Base-by-base conservation (phyloP, 2,888 invertebrate genomes). In the Epistrophella euchroma region DNA sequence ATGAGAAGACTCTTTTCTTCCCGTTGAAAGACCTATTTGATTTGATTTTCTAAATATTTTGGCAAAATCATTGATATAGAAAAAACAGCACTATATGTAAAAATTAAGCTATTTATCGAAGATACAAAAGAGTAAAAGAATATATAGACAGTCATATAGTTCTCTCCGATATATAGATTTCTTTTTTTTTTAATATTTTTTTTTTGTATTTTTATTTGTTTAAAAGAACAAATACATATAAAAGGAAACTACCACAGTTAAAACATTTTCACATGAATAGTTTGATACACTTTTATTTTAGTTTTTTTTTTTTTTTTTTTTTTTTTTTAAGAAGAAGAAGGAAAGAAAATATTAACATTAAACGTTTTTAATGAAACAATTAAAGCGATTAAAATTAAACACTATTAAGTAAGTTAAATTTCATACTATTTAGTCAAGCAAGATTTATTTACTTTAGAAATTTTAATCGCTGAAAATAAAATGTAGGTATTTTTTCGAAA, bases 141-240 rank as follows among this genome's bases (percentile, higher is more conserved):
- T 84, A 86, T 78, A 68, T 32, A 83, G 86, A 88, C 88, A 88
- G 88, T 88, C 88, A 88, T 83, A 88, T 83, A 88, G 85, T 88
- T 88, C 88, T 88, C 88, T 88, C 85, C 87, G 84, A 85, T 76
- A 85, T 73, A 78, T 66, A 74, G 56, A 37, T 66, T 58, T 55
- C 60, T 28, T 55, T 60, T 35, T 76, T 58, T 62, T 50, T 50
- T 10, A 22, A 32, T 58, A 40, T 66, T 28, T 40, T 74, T 81
- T 52, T 56, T 64, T 32, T 37, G 43, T 76, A 56, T 50, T 71
- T 71, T 52, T 22, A 25, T 55, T 71, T 70, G 52, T 25, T 58
- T 10, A 28, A 47, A 64, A 64, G 17, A 60, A 66, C 25, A 81
- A 40, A 40, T 9, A 40, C 3, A 47, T 17, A 52, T 52, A 22